Percentiles rank a stretch among this genome's conserved stretches.
Conservation (phyloP, 1,140 invertebrate genomes). For the Apolygus lucorum region DNA sequence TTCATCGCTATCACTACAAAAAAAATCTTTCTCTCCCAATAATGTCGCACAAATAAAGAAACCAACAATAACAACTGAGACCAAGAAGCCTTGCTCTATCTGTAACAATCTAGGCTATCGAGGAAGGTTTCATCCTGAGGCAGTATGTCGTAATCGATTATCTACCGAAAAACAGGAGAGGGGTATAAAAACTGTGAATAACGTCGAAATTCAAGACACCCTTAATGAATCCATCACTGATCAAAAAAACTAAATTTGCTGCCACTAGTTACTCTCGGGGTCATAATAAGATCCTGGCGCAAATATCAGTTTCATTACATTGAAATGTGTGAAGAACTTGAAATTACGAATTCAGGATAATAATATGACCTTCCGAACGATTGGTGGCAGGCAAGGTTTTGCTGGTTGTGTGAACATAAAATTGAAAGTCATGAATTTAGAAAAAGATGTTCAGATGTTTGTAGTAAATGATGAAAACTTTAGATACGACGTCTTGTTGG, state of each 20-base stretch:
- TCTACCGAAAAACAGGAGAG: neutral
- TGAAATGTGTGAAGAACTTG: conserved; percentile 10
- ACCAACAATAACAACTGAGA: neutral
- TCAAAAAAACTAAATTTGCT: conserved; percentile 14
- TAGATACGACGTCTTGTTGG: conserved; percentile 30
- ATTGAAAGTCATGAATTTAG: conserved; percentile 33
- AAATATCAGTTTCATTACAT: conserved; percentile 17
- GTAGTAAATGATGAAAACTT: conserved; percentile 29
- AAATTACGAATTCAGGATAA: neutral
- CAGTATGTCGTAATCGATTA: conserved; percentile 7
- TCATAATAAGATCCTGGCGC: conserved; percentile 11
- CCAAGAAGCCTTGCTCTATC: conserved; percentile 18
- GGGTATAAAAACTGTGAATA: neutral
- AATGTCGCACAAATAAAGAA: neutral
- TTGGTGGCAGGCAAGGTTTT: conserved; percentile 5
- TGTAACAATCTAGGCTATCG: conserved; percentile 15
- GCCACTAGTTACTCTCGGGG: neutral
- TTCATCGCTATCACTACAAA: neutral
- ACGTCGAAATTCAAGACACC: neutral
- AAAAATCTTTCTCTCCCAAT: neutral
- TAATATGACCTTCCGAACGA: conserved; percentile 11
- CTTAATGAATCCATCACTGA: neutral
- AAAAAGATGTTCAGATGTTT: conserved; percentile 26
- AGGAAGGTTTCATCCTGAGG: conserved; percentile 7
- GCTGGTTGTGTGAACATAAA: conserved; percentile 30